These are phyloP conservation scores for Anneissia japonica DNA, from an alignment of 35 echinoderm and acorn worm genomes.

Conservation along the genomic window DNA sequence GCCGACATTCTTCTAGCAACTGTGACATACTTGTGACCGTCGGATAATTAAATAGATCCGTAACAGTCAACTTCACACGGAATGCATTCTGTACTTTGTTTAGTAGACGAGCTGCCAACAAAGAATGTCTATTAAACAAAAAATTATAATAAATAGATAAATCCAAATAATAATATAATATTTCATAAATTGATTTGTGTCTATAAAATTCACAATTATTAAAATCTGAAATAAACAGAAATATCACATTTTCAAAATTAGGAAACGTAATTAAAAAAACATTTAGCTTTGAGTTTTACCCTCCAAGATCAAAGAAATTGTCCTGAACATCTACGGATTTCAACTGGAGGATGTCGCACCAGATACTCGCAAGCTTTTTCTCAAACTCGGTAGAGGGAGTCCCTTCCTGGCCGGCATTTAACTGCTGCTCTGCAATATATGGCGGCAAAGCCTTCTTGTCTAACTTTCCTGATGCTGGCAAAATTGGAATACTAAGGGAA, in stretches of 20 bases:
- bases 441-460: slow-evolving; percentile 47
- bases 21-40: slow-evolving; percentile 21
- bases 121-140: slow-evolving; percentile 42
- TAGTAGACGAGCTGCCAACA: slow-evolving; percentile 34
- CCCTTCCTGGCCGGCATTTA: background rate
- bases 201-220: background rate
- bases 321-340: slow-evolving; percentile 30
- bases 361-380: background rate
- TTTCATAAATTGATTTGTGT: too few species aligned
- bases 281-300: background rate
- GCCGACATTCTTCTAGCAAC: slow-evolving; percentile 19
- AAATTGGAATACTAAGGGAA: slow-evolving; percentile 39
- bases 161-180: too few species aligned
- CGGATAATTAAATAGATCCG: slow-evolving; percentile 36
- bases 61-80: slow-evolving; percentile 25
- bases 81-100: slow-evolving; percentile 24
- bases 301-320: slow-evolving; percentile 57
- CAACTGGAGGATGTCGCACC: slow-evolving; percentile 26
- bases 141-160: background rate
- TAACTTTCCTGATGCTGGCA: slow-evolving; percentile 46
- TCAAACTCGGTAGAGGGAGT: slow-evolving; percentile 33
- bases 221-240: background rate
- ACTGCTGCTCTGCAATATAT: slow-evolving; percentile 6
- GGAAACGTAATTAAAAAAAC: background rate
- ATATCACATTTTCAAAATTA: too few species aligned